Percentiles rank a stretch among this genome's conserved stretches.
phyloP scores from a whole-genome alignment of 2,888 invertebrate species.

The Ormyrus pomaceus region DNA sequence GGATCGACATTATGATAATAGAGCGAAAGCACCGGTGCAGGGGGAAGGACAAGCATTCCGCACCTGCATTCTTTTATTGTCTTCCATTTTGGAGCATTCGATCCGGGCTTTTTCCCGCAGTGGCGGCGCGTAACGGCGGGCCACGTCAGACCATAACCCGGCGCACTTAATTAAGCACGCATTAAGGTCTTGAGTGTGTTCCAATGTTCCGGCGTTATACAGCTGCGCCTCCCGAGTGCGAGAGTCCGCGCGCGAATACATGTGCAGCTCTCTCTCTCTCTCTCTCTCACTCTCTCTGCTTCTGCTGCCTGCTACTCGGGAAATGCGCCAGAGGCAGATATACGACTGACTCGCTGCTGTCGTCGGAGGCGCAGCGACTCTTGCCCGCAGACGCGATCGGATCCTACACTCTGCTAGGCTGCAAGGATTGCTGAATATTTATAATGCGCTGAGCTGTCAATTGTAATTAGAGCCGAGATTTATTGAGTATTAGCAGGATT shows the following conservation, averaged over 20 bases:
- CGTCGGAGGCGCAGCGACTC: neutral
- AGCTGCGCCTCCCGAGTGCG: neutral
- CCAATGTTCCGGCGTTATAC: slow-evolving; percentile 41
- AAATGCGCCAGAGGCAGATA: neutral
- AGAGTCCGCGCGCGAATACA: neutral
- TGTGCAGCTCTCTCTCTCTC: neutral
- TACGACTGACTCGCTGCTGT: neutral
- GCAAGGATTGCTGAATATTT: no score
- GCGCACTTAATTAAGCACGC: slow-evolving; percentile 73
- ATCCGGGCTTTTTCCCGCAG: neutral
- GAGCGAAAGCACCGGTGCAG: no score
- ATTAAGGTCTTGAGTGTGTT: slow-evolving; percentile 74
- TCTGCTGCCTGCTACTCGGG: neutral
- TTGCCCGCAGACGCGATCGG: no score
- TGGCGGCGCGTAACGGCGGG: neutral
- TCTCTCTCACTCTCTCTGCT: no score
- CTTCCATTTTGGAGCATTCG: slow-evolving; percentile 1
- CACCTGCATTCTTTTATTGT: slow-evolving; percentile 8
- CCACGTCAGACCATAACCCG: slow-evolving; percentile 61
- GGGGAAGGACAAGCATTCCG: neutral
- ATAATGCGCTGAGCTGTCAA: no score
- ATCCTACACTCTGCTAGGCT: no score
- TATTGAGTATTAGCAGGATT: no score
- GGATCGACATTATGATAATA: no score
- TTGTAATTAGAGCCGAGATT: no score